These are phyloP conservation scores for Mellilla xanthometata DNA, from an alignment of 2,888 invertebrate species.

Conservation along the genomic window DNA sequence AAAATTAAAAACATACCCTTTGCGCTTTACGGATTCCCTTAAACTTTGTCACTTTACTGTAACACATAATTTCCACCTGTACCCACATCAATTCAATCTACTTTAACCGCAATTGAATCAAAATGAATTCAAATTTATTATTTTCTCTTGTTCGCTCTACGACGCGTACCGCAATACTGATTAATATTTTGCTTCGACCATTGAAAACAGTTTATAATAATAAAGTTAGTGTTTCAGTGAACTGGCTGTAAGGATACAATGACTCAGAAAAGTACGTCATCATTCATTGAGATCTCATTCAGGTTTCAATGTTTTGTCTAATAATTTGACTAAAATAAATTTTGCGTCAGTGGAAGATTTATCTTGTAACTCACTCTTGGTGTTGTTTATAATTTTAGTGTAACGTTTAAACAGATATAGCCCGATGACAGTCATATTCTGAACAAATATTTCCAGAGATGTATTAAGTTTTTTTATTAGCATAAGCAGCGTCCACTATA, in stretches of 20 bases:
- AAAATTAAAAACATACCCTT: conserved; percentile 11
- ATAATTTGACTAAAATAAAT: conserved; percentile 11
- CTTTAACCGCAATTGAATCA: not conserved
- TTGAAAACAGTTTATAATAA: conserved; percentile 49
- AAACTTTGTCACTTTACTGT: conserved; percentile 16
- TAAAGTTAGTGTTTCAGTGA: conserved; percentile 39
- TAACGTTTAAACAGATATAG: too few species aligned
- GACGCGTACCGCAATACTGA: conserved; percentile 46
- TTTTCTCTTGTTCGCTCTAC: conserved; percentile 40
- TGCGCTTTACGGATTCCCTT: conserved; percentile 4
- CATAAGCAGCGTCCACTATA: too few species aligned
- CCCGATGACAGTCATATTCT: too few species aligned
- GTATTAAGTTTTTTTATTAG: too few species aligned
- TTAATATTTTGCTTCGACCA: conserved; percentile 31
- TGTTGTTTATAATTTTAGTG: too few species aligned
- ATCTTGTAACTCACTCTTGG: too few species aligned
- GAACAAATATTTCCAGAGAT: too few species aligned
- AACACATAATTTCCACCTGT: conserved; percentile 22
- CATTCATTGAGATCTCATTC: too few species aligned
- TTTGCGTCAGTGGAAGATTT: conserved; percentile 14
- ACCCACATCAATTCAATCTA: conserved; percentile 12
- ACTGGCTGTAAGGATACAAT: conserved; percentile 31
- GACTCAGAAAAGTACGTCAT: conserved; percentile 45
- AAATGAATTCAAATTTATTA: conserved; percentile 2
- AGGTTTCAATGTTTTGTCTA: too few species aligned